Base-by-base conservation (phyloP, 2,888 invertebrate species). In the Lepidocyrtinus sp. region DNA sequence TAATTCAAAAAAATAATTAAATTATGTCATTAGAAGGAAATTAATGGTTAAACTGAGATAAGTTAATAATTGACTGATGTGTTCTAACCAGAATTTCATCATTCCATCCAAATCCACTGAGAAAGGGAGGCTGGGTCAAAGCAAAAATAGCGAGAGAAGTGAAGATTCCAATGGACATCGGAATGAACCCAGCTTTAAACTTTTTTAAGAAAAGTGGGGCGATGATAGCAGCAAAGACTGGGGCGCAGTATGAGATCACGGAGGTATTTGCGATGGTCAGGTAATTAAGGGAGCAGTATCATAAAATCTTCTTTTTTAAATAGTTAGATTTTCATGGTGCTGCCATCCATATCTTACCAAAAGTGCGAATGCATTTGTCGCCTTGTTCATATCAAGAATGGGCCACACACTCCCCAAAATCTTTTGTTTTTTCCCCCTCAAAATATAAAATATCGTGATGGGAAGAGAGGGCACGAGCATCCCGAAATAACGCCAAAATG, bases 401-500 rank as follows among this genome's bases (percentile, higher is more conserved):
- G 83, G 83, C 83, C 83, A 83, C 9, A 83, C 71, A 12, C 69
- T 22, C 15, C 65, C 81, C 46, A 83, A 68, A 5, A 83, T 74
- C 9, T 74, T 78, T 12, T 55, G 9, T 64, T 64, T 62, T 2
- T 78, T 78, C 0, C 77, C 77, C 24, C 69, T 7, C 15, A 25
- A 70, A 17, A 65, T 2, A 63, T 82, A 85, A 61, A 65, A 80
- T 1, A 80, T 5, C 12, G 70, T 55, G 12, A 84, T 21, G 1
- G 82, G 81, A 7, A 82, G n/a, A 9, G 84, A 74, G 0, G 83
- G 81, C 0, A 79, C 22, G 0, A 85, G 70, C 7, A 85, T 79
- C 0, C 83, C 84, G 21, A 77, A 61, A 59, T 84, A 86, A 12
- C 85, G 69, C 85, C 85, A 86, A 2, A 86, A 81, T 27, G 80